A percentile compares a stretch with the other conserved stretches of the same genome.
These are phyloP conservation scores for Isichthys henryi DNA, from an alignment of 2,113 vertebrate species.

Conservation along the genomic window DNA sequence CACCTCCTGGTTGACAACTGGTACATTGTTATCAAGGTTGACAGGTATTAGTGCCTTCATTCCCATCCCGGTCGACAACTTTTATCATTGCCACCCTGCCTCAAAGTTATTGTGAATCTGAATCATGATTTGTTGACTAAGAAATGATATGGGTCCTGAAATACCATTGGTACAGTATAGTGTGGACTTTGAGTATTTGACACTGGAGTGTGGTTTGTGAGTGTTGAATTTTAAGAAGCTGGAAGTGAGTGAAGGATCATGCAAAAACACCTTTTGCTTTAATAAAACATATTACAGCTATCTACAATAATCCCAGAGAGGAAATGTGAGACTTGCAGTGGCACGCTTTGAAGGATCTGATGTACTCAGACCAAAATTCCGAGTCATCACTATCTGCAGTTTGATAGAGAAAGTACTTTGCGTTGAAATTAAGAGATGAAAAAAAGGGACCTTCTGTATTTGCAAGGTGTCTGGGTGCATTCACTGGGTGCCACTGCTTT, in stretches of 20 bases:
- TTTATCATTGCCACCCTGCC: neutral
- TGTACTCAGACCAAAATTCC: neutral
- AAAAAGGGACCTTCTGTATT: neutral
- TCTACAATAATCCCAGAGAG: neutral
- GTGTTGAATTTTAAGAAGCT: neutral
- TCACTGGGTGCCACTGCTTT: too few relatives aligned
- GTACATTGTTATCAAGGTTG: neutral
- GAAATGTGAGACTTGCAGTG: neutral
- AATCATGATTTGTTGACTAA: neutral
- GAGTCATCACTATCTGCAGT: neutral
- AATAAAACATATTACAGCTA: neutral
- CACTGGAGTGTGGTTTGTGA: neutral
- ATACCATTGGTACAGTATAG: neutral
- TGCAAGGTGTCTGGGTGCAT: neutral
- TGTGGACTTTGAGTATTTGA: neutral
- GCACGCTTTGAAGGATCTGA: neutral
- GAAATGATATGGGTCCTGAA: neutral
- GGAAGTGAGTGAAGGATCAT: neutral
- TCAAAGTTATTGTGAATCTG: neutral
- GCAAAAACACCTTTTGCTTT: neutral
- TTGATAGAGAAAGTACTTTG: neutral
- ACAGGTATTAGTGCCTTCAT: neutral
- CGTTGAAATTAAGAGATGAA: neutral
- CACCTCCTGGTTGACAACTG: neutral
- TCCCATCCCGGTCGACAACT: neutral